Percentiles rank a stretch among this genome's conserved stretches.
Evolutionary conservation across 2,797 vertebrate genomes (phyloP).

Genomic region (Echiichthys vipera): DNA sequence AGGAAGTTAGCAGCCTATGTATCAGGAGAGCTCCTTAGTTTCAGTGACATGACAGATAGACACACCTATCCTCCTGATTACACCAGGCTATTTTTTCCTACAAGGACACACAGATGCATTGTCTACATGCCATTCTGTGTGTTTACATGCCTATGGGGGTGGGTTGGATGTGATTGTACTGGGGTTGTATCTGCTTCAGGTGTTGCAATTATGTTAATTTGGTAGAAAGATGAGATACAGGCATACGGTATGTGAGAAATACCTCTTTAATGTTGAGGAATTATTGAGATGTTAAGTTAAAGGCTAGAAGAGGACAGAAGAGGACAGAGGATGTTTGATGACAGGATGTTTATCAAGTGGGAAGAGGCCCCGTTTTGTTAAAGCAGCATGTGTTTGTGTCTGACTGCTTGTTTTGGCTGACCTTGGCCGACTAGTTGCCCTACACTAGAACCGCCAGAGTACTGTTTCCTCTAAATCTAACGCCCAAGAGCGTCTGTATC

Average conservation of each 20-base stretch:
- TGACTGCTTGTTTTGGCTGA: background rate
- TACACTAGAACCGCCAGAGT: no score
- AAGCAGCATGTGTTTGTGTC: slow-evolving; percentile 5
- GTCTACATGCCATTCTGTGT: background rate
- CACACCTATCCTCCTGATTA: slow-evolving; percentile 1
- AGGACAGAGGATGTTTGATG: slow-evolving; percentile 32
- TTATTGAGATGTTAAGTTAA: background rate
- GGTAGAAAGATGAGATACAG: no score
- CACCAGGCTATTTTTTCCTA: slow-evolving; percentile 21
- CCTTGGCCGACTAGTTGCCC: slow-evolving; percentile 10
- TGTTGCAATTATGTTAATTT: no score
- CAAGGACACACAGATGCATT: background rate
- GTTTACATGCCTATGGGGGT: background rate
- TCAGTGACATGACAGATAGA: background rate
- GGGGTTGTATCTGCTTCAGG: no score
- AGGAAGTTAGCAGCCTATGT: slow-evolving; percentile 11
- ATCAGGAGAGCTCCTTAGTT: background rate
- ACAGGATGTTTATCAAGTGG: slow-evolving; percentile 40
- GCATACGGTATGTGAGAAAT: no score
- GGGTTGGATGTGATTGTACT: background rate
- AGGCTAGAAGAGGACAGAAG: no score
- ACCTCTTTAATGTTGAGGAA: background rate
- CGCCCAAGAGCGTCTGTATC: no score
- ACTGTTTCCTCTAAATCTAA: no score
- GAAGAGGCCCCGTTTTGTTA: slow-evolving; percentile 4